These are phyloP conservation scores for Phaedon cochleariae DNA, from an alignment of 2,888 invertebrate species.

Conservation along the genomic window DNA sequence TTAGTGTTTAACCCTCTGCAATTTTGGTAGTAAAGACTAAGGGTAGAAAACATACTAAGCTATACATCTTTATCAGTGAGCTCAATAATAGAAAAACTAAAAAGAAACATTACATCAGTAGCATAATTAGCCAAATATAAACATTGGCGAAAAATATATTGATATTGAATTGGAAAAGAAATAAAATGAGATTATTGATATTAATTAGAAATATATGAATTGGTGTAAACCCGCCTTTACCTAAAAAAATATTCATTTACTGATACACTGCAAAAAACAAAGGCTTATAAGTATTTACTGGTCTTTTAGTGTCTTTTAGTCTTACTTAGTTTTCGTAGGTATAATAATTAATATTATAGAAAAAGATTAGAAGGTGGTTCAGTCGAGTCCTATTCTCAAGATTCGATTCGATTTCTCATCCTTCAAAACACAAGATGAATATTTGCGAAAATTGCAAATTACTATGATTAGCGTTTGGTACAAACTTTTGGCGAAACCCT, in stretches of 20 bases:
- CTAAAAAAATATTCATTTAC: not conserved
- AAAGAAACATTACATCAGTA: not conserved
- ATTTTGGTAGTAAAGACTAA: not conserved
- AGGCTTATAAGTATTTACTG: not conserved
- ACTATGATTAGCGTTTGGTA: too few species aligned
- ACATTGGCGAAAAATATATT: not conserved
- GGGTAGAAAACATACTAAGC: not conserved
- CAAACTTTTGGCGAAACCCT: too few species aligned
- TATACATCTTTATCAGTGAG: not conserved
- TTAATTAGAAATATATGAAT: not conserved
- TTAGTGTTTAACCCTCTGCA: constrained; percentile 9
- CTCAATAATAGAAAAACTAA: not conserved
- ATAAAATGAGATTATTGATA: not conserved
- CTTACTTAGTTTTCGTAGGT: too few species aligned
- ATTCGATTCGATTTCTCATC: too few species aligned
- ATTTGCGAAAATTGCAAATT: too few species aligned
- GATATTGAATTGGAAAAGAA: not conserved
- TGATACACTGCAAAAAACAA: not conserved
- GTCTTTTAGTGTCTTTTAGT: too few species aligned
- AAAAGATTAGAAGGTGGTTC: too few species aligned
- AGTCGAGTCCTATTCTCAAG: too few species aligned
- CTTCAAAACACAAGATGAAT: too few species aligned
- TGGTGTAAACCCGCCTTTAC: not conserved
- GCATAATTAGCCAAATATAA: not conserved
- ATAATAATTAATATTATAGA: too few species aligned